These are phyloP conservation scores for Melospiza melodia DNA, from an alignment of 2,113 vertebrate species.

Conservation along the genomic window DNA sequence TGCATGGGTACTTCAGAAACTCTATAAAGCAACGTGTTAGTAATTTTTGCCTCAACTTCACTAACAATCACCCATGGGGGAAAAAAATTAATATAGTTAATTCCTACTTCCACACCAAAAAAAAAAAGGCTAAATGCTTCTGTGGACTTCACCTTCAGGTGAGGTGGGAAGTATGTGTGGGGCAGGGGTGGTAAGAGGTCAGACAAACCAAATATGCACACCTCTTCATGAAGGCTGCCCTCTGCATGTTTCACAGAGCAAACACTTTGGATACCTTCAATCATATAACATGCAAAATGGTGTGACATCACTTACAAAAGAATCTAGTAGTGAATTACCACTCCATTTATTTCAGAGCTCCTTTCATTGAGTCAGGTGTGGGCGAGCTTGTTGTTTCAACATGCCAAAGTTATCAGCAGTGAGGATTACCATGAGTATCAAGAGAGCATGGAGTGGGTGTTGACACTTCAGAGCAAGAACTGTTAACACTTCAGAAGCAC, in stretches of 20 bases:
- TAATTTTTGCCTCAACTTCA: neutral
- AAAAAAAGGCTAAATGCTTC: neutral
- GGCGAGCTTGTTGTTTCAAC: conserved; percentile 22
- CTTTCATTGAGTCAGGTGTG: neutral
- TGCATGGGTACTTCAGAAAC: neutral
- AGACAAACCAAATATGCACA: neutral
- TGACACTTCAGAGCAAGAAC: neutral
- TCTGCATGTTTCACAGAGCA: neutral
- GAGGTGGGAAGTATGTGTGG: neutral
- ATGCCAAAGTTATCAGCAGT: neutral
- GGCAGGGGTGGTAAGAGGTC: neutral
- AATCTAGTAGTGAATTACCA: neutral
- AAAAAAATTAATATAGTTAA: neutral
- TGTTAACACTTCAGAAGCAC: neutral
- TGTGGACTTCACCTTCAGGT: neutral
- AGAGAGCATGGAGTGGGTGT: neutral
- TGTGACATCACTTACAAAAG: neutral
- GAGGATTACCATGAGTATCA: neutral
- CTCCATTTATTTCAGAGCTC: neutral
- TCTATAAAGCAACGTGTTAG: neutral
- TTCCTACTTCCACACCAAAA: neutral
- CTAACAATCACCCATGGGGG: neutral
- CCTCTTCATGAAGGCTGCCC: neutral
- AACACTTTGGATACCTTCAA: neutral
- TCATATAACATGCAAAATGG: neutral